These are phyloP conservation scores for Zosterops hypoxanthus DNA, from an alignment of 2,113 vertebrate species.

Conservation along the genomic window DNA sequence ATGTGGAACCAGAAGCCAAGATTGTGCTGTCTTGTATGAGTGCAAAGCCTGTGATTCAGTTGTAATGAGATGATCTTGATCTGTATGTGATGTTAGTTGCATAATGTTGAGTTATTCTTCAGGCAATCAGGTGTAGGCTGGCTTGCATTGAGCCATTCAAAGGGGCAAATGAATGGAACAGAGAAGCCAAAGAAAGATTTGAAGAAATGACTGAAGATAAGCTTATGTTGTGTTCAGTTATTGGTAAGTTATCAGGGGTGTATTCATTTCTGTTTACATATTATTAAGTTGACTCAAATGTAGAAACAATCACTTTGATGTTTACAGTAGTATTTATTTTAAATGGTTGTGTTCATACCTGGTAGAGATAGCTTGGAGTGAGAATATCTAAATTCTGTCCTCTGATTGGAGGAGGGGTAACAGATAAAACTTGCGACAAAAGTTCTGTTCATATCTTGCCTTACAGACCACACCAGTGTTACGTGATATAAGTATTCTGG, in stretches of 20 bases:
- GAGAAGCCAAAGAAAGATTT: conserved; percentile 79
- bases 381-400: neutral
- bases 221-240: conserved; percentile 76
- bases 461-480: neutral
- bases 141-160: conserved; percentile 77
- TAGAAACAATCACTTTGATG: neutral
- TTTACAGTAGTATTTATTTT: neutral
- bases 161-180: conserved; percentile 76
- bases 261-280: neutral
- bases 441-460: neutral
- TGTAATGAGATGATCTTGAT: neutral
- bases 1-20: neutral
- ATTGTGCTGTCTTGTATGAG: neutral
- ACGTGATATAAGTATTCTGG: neutral
- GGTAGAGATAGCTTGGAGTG: neutral
- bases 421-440: neutral
- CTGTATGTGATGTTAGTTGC: neutral
- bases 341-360: neutral
- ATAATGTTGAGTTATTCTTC: conserved; percentile 16
- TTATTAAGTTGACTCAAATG: neutral
- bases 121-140: conserved; percentile 89
- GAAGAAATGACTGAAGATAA: conserved; percentile 80
- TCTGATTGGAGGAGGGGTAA: neutral
- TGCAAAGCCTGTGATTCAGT: neutral
- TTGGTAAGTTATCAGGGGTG: conserved; percentile 71